phyloP scores from a whole-genome alignment of 2,113 vertebrate genomes.

The Pseudorasbora parva region DNA sequence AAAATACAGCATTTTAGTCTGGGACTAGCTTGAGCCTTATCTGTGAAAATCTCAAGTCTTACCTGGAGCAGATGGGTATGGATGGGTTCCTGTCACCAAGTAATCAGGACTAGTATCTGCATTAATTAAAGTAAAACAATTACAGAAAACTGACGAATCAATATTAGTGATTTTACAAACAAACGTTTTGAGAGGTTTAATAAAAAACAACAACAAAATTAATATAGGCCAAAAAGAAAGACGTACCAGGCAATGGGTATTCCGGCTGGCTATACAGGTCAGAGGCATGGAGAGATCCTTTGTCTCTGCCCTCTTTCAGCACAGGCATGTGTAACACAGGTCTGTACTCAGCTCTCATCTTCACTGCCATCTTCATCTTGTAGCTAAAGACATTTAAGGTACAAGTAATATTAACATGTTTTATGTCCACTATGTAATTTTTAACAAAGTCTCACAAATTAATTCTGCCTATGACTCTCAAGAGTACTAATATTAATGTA shows the following conservation, averaged over 20 bases:
- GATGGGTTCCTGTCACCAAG: conserved; percentile 94
- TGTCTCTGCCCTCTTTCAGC: conserved; percentile 88
- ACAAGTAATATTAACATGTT: too few relatives aligned
- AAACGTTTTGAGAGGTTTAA: neutral
- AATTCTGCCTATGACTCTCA: too few relatives aligned
- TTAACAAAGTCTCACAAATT: too few relatives aligned
- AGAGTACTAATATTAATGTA: too few relatives aligned
- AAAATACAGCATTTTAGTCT: too few relatives aligned
- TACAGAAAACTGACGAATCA: neutral
- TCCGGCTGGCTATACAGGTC: conserved; percentile 80
- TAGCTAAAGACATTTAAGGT: conserved; percentile 73
- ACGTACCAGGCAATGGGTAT: conserved; percentile 84
- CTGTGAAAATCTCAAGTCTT: conserved; percentile 2
- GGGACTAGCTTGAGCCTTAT: too few relatives aligned
- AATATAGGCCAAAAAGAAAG: neutral
- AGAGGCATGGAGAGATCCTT: conserved; percentile 67
- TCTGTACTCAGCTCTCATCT: conserved; percentile 86
- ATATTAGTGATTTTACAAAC: neutral
- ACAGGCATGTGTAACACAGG: conserved; percentile 93
- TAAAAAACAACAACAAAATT: too few relatives aligned
- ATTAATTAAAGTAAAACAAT: neutral
- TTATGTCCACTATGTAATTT: too few relatives aligned
- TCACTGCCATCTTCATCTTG: conserved; percentile 90
- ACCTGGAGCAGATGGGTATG: conserved; percentile 95
- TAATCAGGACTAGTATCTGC: conserved; percentile 89